Conservation (phyloP, 2,113 vertebrate genomes). For the Myotis davidii region DNA sequence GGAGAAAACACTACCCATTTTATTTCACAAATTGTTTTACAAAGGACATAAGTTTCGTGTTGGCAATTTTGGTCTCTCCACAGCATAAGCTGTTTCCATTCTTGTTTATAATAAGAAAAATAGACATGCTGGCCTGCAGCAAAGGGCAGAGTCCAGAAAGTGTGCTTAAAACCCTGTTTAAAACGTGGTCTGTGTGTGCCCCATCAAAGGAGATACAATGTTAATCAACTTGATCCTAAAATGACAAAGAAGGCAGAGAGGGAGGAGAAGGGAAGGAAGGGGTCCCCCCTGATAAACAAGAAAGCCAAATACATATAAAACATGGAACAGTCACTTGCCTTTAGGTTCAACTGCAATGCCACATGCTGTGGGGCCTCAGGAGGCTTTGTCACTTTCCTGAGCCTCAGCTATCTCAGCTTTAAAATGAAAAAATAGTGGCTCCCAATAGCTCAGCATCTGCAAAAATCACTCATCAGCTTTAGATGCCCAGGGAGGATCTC, state of each 20-base stretch:
- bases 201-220: neutral
- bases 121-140: neutral
- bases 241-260: neutral
- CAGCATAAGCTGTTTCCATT: neutral
- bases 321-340: neutral
- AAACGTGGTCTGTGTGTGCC: neutral
- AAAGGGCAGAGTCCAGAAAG: neutral
- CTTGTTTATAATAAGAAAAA: neutral
- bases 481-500: neutral
- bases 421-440: neutral
- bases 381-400: neutral
- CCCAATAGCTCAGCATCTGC: neutral
- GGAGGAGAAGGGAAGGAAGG: neutral
- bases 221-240: neutral
- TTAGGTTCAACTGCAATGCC: neutral
- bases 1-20: neutral
- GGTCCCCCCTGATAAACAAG: no score
- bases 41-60: neutral
- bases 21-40: slow-evolving; percentile 5
- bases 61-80: neutral
- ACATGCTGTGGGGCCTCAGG: no score
- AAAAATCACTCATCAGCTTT: neutral
- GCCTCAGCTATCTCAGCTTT: neutral
- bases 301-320: neutral
- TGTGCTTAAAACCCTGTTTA: neutral